Evolutionary conservation across 1,140 invertebrate genomes (phyloP), one percentile per base, ranked within the genome.

Genomic region (Octopus bimaculoides): DNA sequence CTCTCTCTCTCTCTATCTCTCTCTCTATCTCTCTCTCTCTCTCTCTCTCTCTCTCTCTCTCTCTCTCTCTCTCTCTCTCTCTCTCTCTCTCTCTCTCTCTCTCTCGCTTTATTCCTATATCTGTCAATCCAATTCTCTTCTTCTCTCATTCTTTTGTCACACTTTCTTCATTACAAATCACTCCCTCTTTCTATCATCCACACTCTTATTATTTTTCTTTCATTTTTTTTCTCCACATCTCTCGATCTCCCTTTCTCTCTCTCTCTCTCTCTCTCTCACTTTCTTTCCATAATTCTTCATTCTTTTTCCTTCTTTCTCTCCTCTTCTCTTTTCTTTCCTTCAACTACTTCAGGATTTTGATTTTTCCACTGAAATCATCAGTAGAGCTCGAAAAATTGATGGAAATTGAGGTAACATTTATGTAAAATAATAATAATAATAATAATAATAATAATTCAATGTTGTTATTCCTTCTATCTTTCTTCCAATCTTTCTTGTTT

Each of bases 191-290:
- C 56, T 61, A 9, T 61, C 56, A 12, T 17, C 17, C 56, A 12
- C 56, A 12, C 56, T 61, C 56, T 61, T 17, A 12, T 17, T 61
- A 9, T 61, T 17, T 61, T 17, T 61, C 56, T 61, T 17, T 61
- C 56, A 12, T 17, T 61, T 17, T 61, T 17, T 61, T 17, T 61
- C 56, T 61, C 56, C 17, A 9, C 17, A 9, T 61, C 56, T 61
- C 78, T 69, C 71, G 78, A 77, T 78, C 66, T 52, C n/a, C n/a
- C 20, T 75, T 4, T 69, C 73, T 20, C 41, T 79, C 26, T 76
- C 26, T 41, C 17, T 73, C 26, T 53, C 52, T 53, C 52, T 52
- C 52, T 52, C 78, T 52, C n/a, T 52, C 61, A 14, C 14, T 53
- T 7, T 52, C 53, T 78, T 41, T 26, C n/a, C 61, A 9, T 78